Evolutionary conservation across 2,113 vertebrate species (phyloP).

Genomic region (Equus quagga): DNA sequence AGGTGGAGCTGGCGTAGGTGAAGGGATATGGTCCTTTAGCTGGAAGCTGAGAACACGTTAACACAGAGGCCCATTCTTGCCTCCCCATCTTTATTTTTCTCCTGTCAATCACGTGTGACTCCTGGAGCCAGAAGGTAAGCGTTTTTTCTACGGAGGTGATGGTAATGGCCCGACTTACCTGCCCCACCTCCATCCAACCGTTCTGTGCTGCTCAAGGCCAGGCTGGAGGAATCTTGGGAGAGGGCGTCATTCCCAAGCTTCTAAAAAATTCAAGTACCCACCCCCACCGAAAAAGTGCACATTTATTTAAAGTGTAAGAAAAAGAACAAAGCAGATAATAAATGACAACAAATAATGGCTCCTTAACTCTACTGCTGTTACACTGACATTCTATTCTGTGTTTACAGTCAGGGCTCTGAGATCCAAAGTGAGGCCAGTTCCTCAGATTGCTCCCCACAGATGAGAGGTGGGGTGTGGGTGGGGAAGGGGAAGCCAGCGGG

Average conservation of each 20-base stretch:
- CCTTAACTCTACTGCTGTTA: neutral
- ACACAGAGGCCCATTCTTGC: neutral
- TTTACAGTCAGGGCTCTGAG: too few relatives aligned
- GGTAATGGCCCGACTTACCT: slow-evolving; percentile 84
- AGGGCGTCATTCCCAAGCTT: slow-evolving; percentile 86
- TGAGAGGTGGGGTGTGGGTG: neutral
- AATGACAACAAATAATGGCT: neutral
- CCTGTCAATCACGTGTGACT: neutral
- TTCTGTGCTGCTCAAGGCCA: slow-evolving; percentile 87
- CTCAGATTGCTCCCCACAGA: neutral
- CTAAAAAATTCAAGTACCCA: slow-evolving; percentile 79
- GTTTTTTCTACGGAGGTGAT: neutral
- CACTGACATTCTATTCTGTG: neutral
- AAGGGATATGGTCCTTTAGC: neutral
- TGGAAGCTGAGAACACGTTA: neutral
- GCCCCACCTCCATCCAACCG: slow-evolving; percentile 89
- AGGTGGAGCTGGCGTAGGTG: neutral
- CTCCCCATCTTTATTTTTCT: neutral
- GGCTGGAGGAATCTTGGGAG: slow-evolving; percentile 83
- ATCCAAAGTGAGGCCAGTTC: neutral
- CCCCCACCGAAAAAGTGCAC: rapidly evolving
- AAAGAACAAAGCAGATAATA: neutral
- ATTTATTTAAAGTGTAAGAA: neutral
- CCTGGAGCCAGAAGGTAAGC: neutral
- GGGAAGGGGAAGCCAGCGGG: too few relatives aligned